Percentiles rank a stretch among this genome's conserved stretches.
Conservation (phyloP, 1,140 invertebrate genomes). For the Drosophila tropicalis region DNA sequence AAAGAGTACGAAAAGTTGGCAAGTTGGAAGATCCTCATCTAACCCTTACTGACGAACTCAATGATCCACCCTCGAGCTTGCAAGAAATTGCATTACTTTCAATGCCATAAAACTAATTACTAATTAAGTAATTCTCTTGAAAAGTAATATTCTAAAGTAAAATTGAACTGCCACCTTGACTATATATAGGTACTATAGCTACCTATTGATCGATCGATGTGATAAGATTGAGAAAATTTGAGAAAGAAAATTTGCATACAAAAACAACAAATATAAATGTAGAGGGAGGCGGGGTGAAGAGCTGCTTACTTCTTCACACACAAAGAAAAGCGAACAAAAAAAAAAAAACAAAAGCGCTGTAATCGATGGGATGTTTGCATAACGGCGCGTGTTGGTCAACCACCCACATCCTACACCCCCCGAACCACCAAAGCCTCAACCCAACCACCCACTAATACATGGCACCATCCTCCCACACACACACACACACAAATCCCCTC, state of each 20-base stretch:
- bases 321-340: conserved; percentile 5
- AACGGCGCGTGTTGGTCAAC: conserved; percentile 44
- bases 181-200: too few species aligned
- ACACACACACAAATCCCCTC: background rate
- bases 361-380: conserved; percentile 62
- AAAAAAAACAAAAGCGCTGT: conserved; percentile 6
- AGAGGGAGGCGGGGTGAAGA: too few species aligned
- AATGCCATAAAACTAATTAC: too few species aligned
- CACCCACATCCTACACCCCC: background rate
- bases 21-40: too few species aligned
- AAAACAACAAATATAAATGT: conserved; percentile 23
- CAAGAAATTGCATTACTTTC: too few species aligned
- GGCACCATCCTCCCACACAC: too few species aligned
- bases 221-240: conserved; percentile 51
- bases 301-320: background rate
- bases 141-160: too few species aligned
- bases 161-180: too few species aligned
- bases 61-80: too few species aligned
- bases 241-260: conserved; percentile 64
- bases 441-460: background rate
- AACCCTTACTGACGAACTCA: too few species aligned
- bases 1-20: too few species aligned
- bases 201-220: conserved; percentile 6
- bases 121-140: too few species aligned
- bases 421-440: background rate